A percentile compares a stretch with the other conserved stretches of the same genome.
Evolutionary conservation across 2,888 invertebrate genomes (phyloP).

Genomic region (Cephus runcator): DNA sequence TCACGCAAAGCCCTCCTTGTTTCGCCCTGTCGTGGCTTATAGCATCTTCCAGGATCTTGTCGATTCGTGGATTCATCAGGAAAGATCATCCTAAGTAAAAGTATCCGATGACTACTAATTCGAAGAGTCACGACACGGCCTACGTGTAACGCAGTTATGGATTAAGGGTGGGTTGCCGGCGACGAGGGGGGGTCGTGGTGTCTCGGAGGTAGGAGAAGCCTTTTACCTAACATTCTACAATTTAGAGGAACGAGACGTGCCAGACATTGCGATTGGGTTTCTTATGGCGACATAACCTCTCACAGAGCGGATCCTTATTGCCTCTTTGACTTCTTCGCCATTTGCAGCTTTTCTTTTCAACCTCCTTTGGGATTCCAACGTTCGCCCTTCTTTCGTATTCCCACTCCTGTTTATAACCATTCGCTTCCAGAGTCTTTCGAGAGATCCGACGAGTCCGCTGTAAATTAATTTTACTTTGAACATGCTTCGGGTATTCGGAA

Average conservation of each 20-base stretch:
- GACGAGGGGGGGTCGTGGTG: background rate
- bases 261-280: background rate
- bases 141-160: background rate
- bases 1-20: background rate
- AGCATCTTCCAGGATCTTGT: background rate
- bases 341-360: background rate
- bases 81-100: background rate
- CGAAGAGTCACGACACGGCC: background rate
- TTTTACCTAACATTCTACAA: background rate
- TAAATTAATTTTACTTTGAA: background rate
- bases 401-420: background rate
- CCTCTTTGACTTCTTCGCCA: conserved; percentile 1
- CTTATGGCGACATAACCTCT: background rate
- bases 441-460: background rate
- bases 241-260: background rate
- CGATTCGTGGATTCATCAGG: background rate
- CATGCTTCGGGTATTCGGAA: background rate
- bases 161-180: background rate
- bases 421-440: background rate
- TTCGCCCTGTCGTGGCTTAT: background rate
- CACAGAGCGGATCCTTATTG: background rate
- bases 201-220: background rate
- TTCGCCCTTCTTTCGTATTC: background rate
- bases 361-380: background rate
- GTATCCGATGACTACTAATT: background rate